phyloP scores from a whole-genome alignment of 2,888 invertebrate species.

The Polylopha cassiicola region DNA sequence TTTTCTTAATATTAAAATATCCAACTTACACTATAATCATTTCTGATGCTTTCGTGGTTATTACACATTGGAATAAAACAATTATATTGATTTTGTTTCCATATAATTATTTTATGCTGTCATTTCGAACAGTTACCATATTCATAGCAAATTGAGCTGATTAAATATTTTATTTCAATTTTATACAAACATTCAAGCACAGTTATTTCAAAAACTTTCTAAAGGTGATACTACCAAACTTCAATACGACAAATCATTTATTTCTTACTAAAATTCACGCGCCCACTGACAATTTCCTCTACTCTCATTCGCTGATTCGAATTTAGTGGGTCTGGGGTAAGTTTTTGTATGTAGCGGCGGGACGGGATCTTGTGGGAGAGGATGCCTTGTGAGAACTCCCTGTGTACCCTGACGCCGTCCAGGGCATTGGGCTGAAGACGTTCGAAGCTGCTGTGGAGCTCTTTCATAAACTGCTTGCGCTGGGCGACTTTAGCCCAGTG shows the following conservation, averaged over 20 bases:
- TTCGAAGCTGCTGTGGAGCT: constrained; percentile 79
- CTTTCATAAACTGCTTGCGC: constrained; percentile 78
- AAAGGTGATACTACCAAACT: too few species aligned
- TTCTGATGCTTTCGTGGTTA: too few species aligned
- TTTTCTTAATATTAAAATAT: neutral
- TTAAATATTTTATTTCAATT: too few species aligned
- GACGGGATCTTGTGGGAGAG: constrained; percentile 71
- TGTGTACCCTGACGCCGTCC: constrained; percentile 79
- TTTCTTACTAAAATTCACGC: constrained; percentile 48
- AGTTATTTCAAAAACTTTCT: too few species aligned
- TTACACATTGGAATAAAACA: too few species aligned
- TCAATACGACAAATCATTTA: too few species aligned
- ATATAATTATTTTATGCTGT: too few species aligned
- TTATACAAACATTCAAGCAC: too few species aligned
- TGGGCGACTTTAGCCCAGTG: constrained; percentile 69
- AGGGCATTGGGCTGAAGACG: constrained; percentile 79
- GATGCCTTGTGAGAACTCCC: constrained; percentile 78
- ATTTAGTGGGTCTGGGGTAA: constrained; percentile 60
- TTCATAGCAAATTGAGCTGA: too few species aligned
- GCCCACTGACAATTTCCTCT: constrained; percentile 65
- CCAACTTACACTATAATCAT: too few species aligned
- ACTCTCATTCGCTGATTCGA: constrained; percentile 61
- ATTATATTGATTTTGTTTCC: too few species aligned
- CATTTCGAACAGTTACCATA: too few species aligned
- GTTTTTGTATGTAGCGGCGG: constrained; percentile 60